Base-by-base conservation (phyloP, 2,113 vertebrate species). In the Brachyhypopomus occidentalis region DNA sequence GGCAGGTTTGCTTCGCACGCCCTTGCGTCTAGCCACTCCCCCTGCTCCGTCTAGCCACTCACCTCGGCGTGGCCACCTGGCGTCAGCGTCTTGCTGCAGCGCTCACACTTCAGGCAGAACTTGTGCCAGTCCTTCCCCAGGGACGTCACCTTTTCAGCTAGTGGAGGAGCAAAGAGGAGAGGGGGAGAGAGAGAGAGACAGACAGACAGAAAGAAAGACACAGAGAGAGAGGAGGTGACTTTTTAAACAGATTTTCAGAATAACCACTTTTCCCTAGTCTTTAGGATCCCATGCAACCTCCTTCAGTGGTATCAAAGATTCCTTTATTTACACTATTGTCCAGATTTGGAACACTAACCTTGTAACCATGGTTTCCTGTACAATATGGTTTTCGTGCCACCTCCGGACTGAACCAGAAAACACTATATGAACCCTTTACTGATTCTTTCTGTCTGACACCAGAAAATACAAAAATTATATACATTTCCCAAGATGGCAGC, bases 41-140 rank as follows among this genome's bases (percentile, higher is more conserved):
- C 98, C 96, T 16, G 96, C 95, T 1, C 45, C 4, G 1, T 23
- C 41, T 30, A 30, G 30, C 55, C 52, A 64, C 89, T 91, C 89
- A 99, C 98, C 96, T 99, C 96, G 16, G 96, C 95, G 8, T 98
- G 96, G 80, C 95, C 90, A 72, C 98, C 97, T 0, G 97, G 90
- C 0, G 92, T 95, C 90, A 99, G 91, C 0, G 96, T 97, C 93
- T 99, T 99, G 84, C 92, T 96, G 85, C 97, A 98, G 84, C 97
- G 97, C 89, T 97, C 96, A 2, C 97, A 99, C 90, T 96, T 97
- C 55, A 99, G 89, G 87, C 96, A 99, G 81, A 97, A 90, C 55
- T 95, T 95, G 88, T 98, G 96, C 96, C 97, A 99, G 88, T 98
- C 97, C 86, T 96, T 99, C 38, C 96, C 96, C 86, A 98, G 93